Evolutionary conservation across 1,140 invertebrate genomes (phyloP).

Genomic region (Neodiprion fabricii): DNA sequence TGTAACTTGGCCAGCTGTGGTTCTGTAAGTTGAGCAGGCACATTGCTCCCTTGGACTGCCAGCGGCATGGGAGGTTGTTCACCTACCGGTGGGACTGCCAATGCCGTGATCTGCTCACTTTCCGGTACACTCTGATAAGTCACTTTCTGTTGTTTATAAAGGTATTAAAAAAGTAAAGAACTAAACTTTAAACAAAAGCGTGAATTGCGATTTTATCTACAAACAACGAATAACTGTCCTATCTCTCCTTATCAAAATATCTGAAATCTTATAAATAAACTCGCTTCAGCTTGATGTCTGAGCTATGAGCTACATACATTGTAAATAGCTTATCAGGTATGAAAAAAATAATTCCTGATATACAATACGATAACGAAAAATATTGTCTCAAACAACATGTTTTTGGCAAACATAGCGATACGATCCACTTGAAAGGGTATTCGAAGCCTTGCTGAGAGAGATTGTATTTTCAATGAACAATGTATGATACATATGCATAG

Average conservation of each 20-base stretch:
- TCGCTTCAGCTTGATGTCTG: slow-evolving; percentile 8
- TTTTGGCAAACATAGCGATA: no score
- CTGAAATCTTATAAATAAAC: slow-evolving; percentile 15
- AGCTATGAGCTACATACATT: background rate
- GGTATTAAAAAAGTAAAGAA: background rate
- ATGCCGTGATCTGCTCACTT: slow-evolving; percentile 36
- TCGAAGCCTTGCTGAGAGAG: no score
- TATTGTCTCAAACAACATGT: no score
- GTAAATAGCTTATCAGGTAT: background rate
- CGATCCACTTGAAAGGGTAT: no score
- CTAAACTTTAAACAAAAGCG: background rate
- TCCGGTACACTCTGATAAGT: slow-evolving; percentile 66
- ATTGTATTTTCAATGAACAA: no score
- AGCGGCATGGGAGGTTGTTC: slow-evolving; percentile 18
- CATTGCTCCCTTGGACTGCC: slow-evolving; percentile 30
- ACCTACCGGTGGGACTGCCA: slow-evolving; percentile 28
- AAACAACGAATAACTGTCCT: background rate
- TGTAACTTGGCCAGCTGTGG: slow-evolving; percentile 89
- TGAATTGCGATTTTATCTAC: background rate
- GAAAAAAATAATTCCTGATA: no score
- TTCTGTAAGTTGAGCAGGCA: slow-evolving; percentile 67
- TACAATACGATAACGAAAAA: no score
- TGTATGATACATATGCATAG: background rate
- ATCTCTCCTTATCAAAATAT: slow-evolving; percentile 9
- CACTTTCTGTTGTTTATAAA: background rate